Conservation (phyloP, 2,888 invertebrate species). For the Bugulina stolonifera region DNA sequence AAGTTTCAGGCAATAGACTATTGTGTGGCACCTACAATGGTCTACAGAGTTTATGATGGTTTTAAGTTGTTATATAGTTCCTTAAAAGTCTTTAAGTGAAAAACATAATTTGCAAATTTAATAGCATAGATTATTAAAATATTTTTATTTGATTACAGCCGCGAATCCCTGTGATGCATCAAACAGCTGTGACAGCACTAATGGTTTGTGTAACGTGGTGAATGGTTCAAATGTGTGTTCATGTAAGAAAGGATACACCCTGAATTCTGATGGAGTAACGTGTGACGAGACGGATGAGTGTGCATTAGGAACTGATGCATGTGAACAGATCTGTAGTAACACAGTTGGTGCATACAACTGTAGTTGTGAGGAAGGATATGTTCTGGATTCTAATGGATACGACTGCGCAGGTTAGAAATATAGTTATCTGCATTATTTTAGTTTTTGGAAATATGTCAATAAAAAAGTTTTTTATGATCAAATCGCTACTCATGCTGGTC, state of each 20-base stretch:
- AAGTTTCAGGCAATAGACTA: not conserved
- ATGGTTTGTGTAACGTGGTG: conserved; percentile 11
- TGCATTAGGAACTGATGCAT: not conserved
- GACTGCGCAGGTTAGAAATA: not conserved
- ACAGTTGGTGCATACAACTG: conserved; percentile 18
- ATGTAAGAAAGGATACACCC: conserved; percentile 1
- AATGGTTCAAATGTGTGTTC: not conserved
- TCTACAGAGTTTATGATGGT: no score
- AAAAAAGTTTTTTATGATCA: not conserved
- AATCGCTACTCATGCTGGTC: not conserved
- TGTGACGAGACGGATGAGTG: conserved; percentile 19
- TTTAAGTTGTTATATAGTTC: no score
- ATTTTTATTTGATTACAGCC: not conserved
- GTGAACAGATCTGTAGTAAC: conserved; percentile 6
- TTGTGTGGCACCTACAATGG: no score
- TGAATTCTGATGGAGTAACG: conserved; percentile 5
- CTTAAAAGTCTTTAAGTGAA: no score
- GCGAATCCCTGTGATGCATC: not conserved
- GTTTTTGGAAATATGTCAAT: no score
- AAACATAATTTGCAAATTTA: no score
- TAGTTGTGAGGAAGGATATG: not conserved
- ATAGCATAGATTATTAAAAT: no score
- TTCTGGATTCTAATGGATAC: not conserved
- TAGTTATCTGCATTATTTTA: not conserved
- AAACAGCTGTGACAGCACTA: not conserved